Evolutionary conservation across 2,797 vertebrate species (phyloP), one percentile per base, ranked within the genome.

Genomic region (Orestias chungarensis): DNA sequence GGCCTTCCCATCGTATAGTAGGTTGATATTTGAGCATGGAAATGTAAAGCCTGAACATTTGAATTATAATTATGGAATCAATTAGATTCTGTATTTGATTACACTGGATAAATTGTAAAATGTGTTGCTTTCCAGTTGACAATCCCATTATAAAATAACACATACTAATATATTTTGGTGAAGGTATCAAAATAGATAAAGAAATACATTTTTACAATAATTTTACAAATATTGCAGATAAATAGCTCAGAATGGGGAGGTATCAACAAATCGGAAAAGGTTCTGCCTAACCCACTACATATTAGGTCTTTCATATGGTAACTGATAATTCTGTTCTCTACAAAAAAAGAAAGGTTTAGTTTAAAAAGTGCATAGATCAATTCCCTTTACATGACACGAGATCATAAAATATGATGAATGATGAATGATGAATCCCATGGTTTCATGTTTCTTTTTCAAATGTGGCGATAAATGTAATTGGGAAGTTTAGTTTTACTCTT

Each of bases 1-100:
- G n/a, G n/a, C n/a, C n/a, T n/a, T n/a, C n/a, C n/a, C n/a, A n/a
- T n/a, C n/a, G n/a, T n/a, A 25, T 80, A 83, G 87, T 79, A 81
- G 75, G 66, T 72, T 70, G 66, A 78, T 78, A 80, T 81, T 73
- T 77, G 57, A 78, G 70, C 68, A 78, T 70, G 79, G 79, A 71
- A 46, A 18, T 43, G 69, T 59, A 29, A 35, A 59, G 1, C 3
- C 23, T 59, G 1, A 23, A 59, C 17, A 20, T 59, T 33, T 35
- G 11, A 15, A 11, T 35, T 35, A 20, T 20, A 8, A 20, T 35
- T 20, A 8, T 59, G 18, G 11, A 35, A 3, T 54, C 50, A 29
- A 7, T 54, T 29, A 29, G 50, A 8, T 23, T 49, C 1, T n/a
- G 23, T 57, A 18, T 31, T 31, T 6, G 33, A 57, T 9, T 3